Evolutionary conservation across 2,113 vertebrate genomes (phyloP), one percentile per base, ranked within the genome.

Genomic region (Oreochromis aureus): DNA sequence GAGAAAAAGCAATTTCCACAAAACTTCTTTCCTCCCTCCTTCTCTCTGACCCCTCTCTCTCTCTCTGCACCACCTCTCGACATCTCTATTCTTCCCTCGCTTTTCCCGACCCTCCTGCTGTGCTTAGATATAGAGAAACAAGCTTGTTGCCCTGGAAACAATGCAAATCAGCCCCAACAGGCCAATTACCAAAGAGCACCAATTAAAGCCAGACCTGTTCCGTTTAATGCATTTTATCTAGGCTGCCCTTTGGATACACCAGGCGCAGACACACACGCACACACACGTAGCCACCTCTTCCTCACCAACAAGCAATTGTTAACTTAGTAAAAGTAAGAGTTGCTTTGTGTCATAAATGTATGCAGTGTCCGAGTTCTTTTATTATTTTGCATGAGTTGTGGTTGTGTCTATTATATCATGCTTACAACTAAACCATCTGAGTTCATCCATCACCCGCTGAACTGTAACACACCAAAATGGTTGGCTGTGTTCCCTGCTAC

Each of bases 81-180:
- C 59, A 30, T 9, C 22, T 63, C 71, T 30, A 2, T 58, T 58
- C 81, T n/a, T n/a, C 6, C 19, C 39, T 54, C 4, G 7, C 24
- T 61, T 30, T 32, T 55, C 15, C 6, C 1, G 34, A 61, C 13
- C 30, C 34, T 80, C 89, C 84, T 5, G 16, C 87, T 91, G 91
- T 54, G 84, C 81, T 86, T 48, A 69, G 80, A 80, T 84, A 73
- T 84, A 73, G 15, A 66, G 83, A 90, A 91, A 90, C 69, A 86
- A 69, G 90, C 91, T 51, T 81, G 94, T 93, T 93, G 91, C 94
- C 84, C 9, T 86, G 89, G 94, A 89, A 94, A 95, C 93, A 85
- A 92, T 86, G 86, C 82, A 93, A 92, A 95, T 86, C 16, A 4
- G 46, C 81, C 94, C 88, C 90, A 30, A 80, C 11, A 54, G 93